A percentile compares a stretch with the other conserved stretches of the same genome.
Evolutionary conservation across 2,113 vertebrate genomes (phyloP).

Genomic region (Bubo bubo): DNA sequence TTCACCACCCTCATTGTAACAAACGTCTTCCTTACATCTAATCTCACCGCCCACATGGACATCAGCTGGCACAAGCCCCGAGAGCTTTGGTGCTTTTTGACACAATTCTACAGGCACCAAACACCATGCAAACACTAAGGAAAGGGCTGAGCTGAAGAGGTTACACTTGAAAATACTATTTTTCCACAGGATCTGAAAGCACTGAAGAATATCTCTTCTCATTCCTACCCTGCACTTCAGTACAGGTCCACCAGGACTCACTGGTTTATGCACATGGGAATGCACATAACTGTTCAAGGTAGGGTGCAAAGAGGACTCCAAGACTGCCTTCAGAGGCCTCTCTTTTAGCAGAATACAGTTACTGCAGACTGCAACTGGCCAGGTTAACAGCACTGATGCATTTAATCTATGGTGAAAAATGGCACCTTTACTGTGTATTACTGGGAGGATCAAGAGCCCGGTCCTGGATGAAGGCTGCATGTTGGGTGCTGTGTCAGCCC

Average conservation of each 20-base stretch:
- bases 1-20: background rate
- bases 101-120: background rate
- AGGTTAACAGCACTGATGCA: background rate
- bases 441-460: background rate
- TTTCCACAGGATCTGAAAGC: background rate
- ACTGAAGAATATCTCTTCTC: background rate
- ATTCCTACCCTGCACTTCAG: background rate
- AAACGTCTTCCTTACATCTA: background rate
- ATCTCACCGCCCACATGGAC: background rate
- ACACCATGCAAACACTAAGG: background rate
- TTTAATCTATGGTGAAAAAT: background rate
- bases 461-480: background rate
- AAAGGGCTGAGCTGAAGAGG: background rate
- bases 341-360: background rate
- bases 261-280: background rate
- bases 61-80: accelerated
- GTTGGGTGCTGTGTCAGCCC: background rate
- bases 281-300: background rate
- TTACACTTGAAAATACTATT: background rate
- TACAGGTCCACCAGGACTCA: background rate
- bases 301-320: background rate
- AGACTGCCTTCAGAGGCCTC: background rate
- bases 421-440: background rate
- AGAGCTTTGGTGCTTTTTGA: background rate
- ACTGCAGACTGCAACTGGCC: background rate